A percentile compares a stretch with the other conserved stretches of the same genome.
Conservation (phyloP, 2,113 vertebrate species). For the Oncorhynchus tshawytscha region DNA sequence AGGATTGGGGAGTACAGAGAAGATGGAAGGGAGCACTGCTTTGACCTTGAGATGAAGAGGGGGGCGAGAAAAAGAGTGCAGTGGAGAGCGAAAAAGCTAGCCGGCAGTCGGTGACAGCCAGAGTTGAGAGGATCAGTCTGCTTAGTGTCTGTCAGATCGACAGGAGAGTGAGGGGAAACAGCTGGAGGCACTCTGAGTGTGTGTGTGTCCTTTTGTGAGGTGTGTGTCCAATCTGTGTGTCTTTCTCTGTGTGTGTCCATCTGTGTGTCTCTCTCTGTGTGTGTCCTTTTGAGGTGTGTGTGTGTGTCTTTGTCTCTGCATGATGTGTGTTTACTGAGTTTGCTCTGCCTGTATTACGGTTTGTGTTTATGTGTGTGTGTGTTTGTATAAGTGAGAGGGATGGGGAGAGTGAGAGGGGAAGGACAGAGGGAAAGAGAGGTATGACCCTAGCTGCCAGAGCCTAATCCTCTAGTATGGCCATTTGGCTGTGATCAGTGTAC, state of each 20-base stretch:
- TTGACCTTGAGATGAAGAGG: slow-evolving; percentile 20
- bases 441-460: slow-evolving; percentile 35
- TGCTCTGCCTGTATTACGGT: not conserved
- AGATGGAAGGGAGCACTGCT: slow-evolving; percentile 2
- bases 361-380: slow-evolving; percentile 7
- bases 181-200: slow-evolving; percentile 52
- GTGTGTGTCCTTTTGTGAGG: not conserved
- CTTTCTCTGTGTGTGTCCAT: no score
- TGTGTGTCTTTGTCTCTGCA: no score
- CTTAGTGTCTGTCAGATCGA: slow-evolving; percentile 63
- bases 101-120: slow-evolving; percentile 40
- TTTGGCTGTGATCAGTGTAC: slow-evolving; percentile 53
- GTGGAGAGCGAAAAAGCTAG: slow-evolving; percentile 17
- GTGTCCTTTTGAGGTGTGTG: not conserved
- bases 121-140: slow-evolving; percentile 57
- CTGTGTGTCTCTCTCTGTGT: no score
- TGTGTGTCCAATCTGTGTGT: no score
- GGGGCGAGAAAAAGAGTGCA: slow-evolving; percentile 1
- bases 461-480: slow-evolving; percentile 34
- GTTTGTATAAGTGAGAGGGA: slow-evolving; percentile 20
- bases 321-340: no score
- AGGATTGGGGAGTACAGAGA: not conserved
- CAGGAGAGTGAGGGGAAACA: slow-evolving; percentile 52
- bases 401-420: slow-evolving; percentile 30
- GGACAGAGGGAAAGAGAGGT: slow-evolving; percentile 44